Evolutionary conservation across 2,113 vertebrate genomes (phyloP).

Genomic region (Tauraco erythrolophus): DNA sequence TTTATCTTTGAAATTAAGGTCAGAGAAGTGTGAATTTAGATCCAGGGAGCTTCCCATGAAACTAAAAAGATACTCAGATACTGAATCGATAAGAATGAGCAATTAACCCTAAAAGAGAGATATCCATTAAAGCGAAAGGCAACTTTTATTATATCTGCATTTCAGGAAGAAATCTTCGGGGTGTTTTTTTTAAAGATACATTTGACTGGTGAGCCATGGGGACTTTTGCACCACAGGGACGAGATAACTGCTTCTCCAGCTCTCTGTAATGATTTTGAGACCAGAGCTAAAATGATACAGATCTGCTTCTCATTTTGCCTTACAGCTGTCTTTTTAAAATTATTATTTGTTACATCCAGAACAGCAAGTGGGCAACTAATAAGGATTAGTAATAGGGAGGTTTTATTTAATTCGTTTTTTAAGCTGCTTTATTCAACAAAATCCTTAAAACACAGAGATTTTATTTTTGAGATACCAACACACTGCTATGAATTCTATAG

Average conservation of each 20-base stretch:
- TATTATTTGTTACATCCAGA: slow-evolving; percentile 44
- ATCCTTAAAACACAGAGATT: slow-evolving; percentile 71
- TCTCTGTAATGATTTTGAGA: background rate
- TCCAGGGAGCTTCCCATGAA: background rate
- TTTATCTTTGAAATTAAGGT: background rate
- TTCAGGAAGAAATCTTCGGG: background rate
- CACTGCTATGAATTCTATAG: slow-evolving; percentile 10
- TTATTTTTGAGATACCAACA: slow-evolving; percentile 49
- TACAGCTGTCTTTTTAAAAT: slow-evolving; percentile 29
- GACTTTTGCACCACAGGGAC: background rate
- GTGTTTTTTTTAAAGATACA: background rate
- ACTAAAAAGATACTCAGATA: background rate
- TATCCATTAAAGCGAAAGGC: background rate
- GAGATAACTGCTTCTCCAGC: background rate
- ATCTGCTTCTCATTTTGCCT: slow-evolving; percentile 23
- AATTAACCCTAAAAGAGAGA: background rate
- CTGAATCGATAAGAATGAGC: background rate
- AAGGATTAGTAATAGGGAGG: slow-evolving; percentile 67
- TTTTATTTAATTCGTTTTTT: slow-evolving; percentile 70
- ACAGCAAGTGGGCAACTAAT: slow-evolving; percentile 70
- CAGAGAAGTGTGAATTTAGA: background rate
- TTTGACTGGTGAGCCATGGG: background rate
- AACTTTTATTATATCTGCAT: background rate
- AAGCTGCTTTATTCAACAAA: slow-evolving; percentile 69
- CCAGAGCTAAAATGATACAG: background rate